Percentiles rank a stretch among this genome's conserved stretches.
These are phyloP conservation scores for Mandrillus leucophaeus DNA, from an alignment of 2,113 vertebrate species.

Conservation along the genomic window DNA sequence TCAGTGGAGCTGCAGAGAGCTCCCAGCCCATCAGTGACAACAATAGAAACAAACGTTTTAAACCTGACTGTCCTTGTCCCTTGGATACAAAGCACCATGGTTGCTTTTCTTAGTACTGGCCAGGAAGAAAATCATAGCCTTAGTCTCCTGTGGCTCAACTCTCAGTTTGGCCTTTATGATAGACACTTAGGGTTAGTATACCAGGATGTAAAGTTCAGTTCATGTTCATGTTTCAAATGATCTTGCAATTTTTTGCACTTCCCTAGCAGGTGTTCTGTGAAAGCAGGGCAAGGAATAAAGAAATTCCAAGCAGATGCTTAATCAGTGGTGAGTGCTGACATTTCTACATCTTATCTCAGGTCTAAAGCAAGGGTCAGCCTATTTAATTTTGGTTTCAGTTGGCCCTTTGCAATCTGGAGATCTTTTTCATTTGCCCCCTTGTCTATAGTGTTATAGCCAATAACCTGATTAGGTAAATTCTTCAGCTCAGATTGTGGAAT, in stretches of 20 bases:
- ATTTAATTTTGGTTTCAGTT: conserved; percentile 39
- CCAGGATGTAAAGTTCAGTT: background rate
- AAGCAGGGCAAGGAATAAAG: conserved; percentile 3
- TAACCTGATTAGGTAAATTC: conserved; percentile 12
- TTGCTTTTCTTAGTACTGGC: background rate
- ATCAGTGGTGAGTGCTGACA: background rate
- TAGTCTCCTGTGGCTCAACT: background rate
- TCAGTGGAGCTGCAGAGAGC: background rate
- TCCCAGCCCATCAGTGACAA: background rate
- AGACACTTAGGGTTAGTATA: background rate
- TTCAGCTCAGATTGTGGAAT: background rate
- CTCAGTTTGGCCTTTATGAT: background rate
- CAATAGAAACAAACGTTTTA: background rate
- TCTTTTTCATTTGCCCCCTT: background rate
- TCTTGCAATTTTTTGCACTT: background rate
- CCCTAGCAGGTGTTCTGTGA: conserved; percentile 21
- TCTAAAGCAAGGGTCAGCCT: conserved; percentile 36
- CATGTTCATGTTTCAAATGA: background rate
- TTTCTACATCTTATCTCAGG: background rate
- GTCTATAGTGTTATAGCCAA: background rate
- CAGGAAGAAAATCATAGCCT: background rate
- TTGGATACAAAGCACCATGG: background rate
- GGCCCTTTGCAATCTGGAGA: background rate
- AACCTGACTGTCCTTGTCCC: background rate
- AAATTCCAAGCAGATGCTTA: conserved; percentile 26